These are phyloP conservation scores for Papilio polytes DNA, from an alignment of 1,140 invertebrate species.

Conservation along the genomic window DNA sequence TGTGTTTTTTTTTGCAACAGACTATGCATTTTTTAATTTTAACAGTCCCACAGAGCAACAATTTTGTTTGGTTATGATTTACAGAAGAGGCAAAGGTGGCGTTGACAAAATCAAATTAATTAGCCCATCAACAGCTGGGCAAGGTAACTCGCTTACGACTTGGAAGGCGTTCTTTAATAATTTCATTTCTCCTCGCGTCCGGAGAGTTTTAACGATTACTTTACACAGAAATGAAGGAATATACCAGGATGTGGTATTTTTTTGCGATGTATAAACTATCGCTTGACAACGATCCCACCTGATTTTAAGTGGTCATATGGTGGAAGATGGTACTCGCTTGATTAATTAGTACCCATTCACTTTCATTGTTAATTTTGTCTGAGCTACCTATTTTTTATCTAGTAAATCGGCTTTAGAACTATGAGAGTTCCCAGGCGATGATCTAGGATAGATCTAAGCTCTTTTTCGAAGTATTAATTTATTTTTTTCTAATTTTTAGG, in stretches of 20 bases:
- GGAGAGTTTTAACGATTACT: conserved; percentile 71
- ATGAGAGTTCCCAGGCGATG: too few relatives aligned
- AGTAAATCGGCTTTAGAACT: too few relatives aligned
- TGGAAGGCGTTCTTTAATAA: conserved; percentile 66
- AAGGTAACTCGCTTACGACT: conserved; percentile 68
- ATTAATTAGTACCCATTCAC: too few relatives aligned
- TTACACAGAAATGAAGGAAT: conserved; percentile 34
- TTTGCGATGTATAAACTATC: neutral
- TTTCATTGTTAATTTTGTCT: too few relatives aligned
- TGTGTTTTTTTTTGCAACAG: neutral
- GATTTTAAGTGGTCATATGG: too few relatives aligned
- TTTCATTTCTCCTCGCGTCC: conserved; percentile 68
- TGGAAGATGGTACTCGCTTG: too few relatives aligned
- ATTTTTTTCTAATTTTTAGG: neutral
- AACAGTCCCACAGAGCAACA: neutral
- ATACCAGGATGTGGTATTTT: conserved; percentile 41
- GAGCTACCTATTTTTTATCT: too few relatives aligned
- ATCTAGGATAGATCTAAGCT: too few relatives aligned
- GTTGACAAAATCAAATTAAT: conserved; percentile 75
- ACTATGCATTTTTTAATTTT: neutral
- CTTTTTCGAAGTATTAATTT: too few relatives aligned
- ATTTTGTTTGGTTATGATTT: conserved; percentile 13
- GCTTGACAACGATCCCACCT: too few relatives aligned
- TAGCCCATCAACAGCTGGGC: conserved; percentile 74
- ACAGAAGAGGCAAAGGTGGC: conserved; percentile 55